Base-by-base conservation (phyloP, 2,888 invertebrate species). In the Leptopterna dolabrata region DNA sequence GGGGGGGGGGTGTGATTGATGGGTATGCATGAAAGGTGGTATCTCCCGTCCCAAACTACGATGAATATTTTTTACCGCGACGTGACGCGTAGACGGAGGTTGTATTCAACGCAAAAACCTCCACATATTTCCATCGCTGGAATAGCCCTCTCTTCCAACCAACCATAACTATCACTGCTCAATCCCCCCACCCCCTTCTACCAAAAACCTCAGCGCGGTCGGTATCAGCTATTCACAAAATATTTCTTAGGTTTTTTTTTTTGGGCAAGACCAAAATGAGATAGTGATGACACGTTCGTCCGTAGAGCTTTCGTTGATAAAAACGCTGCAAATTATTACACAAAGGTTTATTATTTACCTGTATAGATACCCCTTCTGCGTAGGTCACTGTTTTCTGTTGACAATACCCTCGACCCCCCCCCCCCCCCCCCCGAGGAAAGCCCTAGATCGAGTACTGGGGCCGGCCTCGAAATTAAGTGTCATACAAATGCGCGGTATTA, bases 51-150 rank as follows among this genome's bases (percentile, higher is more conserved):
- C 78, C 78, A 78, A 78, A 78, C 78, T 78, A 78, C 43, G 81
- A 81, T 81, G 81, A 81, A 81, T 81, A 81, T 81, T 81, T 81
- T 78, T 81, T 81, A 81, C 55, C 81, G 81, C 81, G 41, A 81
- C 19, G 81, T 81, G 81, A 81, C 81, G 81, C 51, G 55, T 45
- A 36, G 41, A 41, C 78, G 78, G 45, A 45, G 55, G 81, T 51
- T 81, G 81, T 51, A 81, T 81, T 81, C 81, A 55, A 78, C 81
- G 51, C 30, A 81, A 81, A 81, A 81, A 81, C 81, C 43, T 55
- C 81, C 81, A 51, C 81, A 55, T 81, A 81, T 81, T 55, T 29
- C 55, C 81, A 55, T 81, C 81, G 30, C 81, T 27, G 55, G 55
- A 55, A 81, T 55, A 55, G 29, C 55, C 55, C 76, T 19, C 19